Conservation (phyloP, 2,888 invertebrate genomes). For the Patella ulyssiponensis region DNA sequence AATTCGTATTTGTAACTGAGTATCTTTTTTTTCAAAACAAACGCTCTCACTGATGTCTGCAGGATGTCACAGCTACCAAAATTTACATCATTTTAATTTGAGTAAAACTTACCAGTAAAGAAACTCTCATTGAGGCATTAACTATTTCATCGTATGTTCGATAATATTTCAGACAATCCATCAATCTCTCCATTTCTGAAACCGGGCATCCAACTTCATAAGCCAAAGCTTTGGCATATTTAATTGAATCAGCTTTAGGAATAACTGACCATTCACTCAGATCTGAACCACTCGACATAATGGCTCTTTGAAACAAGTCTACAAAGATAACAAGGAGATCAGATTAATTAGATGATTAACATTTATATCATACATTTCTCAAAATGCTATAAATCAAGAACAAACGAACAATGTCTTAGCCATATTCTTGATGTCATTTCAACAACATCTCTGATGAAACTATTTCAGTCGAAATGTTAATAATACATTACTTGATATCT, state of each 20-base stretch:
- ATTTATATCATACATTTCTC: too few relatives aligned
- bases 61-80: background rate
- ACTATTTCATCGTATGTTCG: conserved; percentile 67
- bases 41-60: background rate
- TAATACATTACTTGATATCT: too few relatives aligned
- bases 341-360: background rate
- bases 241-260: conserved; percentile 55
- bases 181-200: conserved; percentile 58
- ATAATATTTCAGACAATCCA: conserved; percentile 69
- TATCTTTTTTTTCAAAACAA: too few relatives aligned
- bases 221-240: conserved; percentile 68
- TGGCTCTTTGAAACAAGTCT: conserved; percentile 72
- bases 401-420: too few relatives aligned
- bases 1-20: too few relatives aligned
- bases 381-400: too few relatives aligned
- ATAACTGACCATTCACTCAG: conserved; percentile 70
- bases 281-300: conserved; percentile 74
- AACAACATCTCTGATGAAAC: too few relatives aligned
- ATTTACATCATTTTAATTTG: background rate
- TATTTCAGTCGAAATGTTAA: too few relatives aligned
- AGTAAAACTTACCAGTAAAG: conserved; percentile 55
- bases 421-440: too few relatives aligned
- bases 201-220: conserved; percentile 60
- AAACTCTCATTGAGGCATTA: conserved; percentile 64
- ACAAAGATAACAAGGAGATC: conserved; percentile 26